Evolutionary conservation across 2,888 invertebrate species (phyloP).

Genomic region (Belgica antarctica): DNA sequence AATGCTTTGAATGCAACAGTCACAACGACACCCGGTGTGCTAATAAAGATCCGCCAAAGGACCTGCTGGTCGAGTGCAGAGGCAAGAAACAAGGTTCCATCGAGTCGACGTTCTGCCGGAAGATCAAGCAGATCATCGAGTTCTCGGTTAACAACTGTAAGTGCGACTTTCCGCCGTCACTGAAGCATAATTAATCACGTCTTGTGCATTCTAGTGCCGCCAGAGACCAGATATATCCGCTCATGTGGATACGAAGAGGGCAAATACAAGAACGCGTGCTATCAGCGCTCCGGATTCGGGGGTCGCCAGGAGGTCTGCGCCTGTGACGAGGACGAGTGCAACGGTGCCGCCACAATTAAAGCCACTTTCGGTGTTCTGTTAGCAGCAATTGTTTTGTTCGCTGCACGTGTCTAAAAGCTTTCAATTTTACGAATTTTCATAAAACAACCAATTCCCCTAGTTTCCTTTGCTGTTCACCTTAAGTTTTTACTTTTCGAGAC

Average conservation of each 20-base stretch:
- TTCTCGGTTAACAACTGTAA: slow-evolving; percentile 71
- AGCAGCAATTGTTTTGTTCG: slow-evolving; percentile 25
- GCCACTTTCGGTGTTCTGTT: slow-evolving; percentile 39
- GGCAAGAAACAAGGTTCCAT: slow-evolving; percentile 62
- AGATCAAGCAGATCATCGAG: slow-evolving; percentile 81
- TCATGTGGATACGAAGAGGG: slow-evolving; percentile 77
- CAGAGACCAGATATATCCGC: slow-evolving; percentile 71
- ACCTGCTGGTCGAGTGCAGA: slow-evolving; percentile 67
- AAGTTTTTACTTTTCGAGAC: no score
- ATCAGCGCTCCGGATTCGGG: slow-evolving; percentile 85
- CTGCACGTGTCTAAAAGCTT: slow-evolving; percentile 28
- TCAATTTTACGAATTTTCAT: neutral
- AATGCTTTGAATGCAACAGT: slow-evolving; percentile 82
- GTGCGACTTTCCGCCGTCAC: slow-evolving; percentile 45
- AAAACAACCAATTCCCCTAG: no score
- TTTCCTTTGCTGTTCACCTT: slow-evolving; percentile 9
- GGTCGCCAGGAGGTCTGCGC: slow-evolving; percentile 87
- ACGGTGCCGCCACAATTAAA: slow-evolving; percentile 56
- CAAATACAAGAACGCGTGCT: slow-evolving; percentile 58
- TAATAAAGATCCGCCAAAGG: slow-evolving; percentile 63
- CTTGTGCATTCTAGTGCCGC: slow-evolving; percentile 55
- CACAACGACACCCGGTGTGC: slow-evolving; percentile 70
- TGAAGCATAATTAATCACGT: no score
- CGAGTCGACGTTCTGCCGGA: slow-evolving; percentile 74
- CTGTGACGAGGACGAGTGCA: slow-evolving; percentile 75